Base-by-base conservation (phyloP, 2,888 invertebrate species). In the Tenodera sinensis region DNA sequence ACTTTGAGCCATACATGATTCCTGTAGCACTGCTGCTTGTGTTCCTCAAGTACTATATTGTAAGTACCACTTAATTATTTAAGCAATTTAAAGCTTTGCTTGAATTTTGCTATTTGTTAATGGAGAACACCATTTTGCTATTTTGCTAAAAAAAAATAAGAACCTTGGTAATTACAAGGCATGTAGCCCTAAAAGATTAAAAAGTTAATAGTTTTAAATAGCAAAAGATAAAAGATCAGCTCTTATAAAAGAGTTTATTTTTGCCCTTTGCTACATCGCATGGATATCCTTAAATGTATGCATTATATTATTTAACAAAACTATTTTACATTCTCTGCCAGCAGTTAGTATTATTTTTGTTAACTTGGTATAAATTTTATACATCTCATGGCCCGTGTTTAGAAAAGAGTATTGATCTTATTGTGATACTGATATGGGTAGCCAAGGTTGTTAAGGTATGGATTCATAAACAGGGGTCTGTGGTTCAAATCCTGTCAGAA, bases 1-100 rank as follows among this genome's bases (percentile, higher is more conserved):
- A 98, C 93, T 98, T 99, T 92, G 97, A 99, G 93, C 96, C 98
- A 92, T 99, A 98, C 95, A 99, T 99, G 96, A 93, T 99, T 89
- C 99, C 99, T 0, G 94, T 97, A 4, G 94, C 96, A 20, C 94
- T 98, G 34, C 94, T 99, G 28, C 93, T 98, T 71, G 94, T 99
- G 90, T 97, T 99, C 92, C 94, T 97, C 90, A 95, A 96, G 93
- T 96, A 96, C 92, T 95, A 96, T 92, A 93, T 96, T 91, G 96
- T 96, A 92, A 93, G 94, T 92, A 91, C 47, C 83, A 42, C 42
- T 83, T 28, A 87, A 42, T 20, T 82, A 15, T n/a, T 9, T 85
- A 30, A 83, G 15, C 7, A 27, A 15, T 27, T 25, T 27, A 30
- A 28, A 27, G 25, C 54, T 8, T 20, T 71, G 25, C 54, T 71